Percentiles rank a stretch among this genome's conserved stretches.
Evolutionary conservation across 2,797 vertebrate genomes (phyloP).

Genomic region (Percopsis omiscomaycus): DNA sequence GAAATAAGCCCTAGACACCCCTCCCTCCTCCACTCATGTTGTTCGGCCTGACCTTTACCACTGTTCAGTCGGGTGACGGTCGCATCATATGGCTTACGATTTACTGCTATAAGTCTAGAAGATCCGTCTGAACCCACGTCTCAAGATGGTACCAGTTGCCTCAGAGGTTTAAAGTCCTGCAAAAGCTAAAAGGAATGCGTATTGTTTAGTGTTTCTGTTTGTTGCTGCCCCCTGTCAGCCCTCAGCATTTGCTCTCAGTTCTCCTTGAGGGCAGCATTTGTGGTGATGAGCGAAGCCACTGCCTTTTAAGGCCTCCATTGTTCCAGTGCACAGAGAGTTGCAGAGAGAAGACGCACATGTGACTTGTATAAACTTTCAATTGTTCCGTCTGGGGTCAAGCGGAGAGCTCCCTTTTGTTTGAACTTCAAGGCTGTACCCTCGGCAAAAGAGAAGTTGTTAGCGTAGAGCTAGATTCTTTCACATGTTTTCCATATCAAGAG

Average conservation of each 20-base stretch:
- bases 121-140: conserved; percentile 31
- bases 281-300: conserved; percentile 51
- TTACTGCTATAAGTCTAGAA: conserved; percentile 23
- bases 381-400: conserved; percentile 78
- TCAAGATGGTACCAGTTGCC: conserved; percentile 20
- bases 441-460: conserved; percentile 54
- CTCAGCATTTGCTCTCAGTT: conserved; percentile 28
- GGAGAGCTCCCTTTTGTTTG: conserved; percentile 79
- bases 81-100: conserved; percentile 20
- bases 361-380: conserved; percentile 73
- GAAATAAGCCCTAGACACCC: not conserved
- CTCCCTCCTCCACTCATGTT: not conserved
- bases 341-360: conserved; percentile 72
- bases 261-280: conserved; percentile 48
- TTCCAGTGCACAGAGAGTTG: conserved; percentile 50
- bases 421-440: conserved; percentile 58
- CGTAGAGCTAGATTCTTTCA: conserved; percentile 42
- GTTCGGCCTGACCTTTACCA: conserved; percentile 19
- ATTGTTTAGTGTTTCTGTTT: conserved; percentile 33
- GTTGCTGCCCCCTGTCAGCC: conserved; percentile 10
- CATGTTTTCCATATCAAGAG: conserved; percentile 58
- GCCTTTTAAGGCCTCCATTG: conserved; percentile 67
- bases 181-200: conserved; percentile 16
- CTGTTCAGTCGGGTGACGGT: conserved; percentile 10
- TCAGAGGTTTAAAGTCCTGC: conserved; percentile 10